A percentile compares a stretch with the other conserved stretches of the same genome.
These are phyloP conservation scores for Orchesellides sinensis DNA, from an alignment of 2,888 invertebrate genomes.

Conservation along the genomic window DNA sequence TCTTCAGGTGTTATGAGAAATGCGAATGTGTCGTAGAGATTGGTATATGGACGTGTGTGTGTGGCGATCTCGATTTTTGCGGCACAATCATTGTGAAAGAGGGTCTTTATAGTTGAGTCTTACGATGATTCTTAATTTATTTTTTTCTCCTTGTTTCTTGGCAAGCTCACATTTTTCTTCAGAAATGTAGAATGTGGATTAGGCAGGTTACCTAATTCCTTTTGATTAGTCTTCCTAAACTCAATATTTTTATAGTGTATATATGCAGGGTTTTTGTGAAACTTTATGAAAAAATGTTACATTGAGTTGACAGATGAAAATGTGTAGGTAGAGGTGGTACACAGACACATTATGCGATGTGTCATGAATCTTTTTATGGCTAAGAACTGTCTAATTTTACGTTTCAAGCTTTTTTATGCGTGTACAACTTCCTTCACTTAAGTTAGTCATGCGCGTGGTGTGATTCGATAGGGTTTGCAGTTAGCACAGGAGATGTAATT, in stretches of 20 bases:
- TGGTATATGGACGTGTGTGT: background rate
- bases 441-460: conserved; percentile 39
- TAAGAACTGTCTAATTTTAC: conserved; percentile 38
- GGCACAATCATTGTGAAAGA: too few relatives aligned
- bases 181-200: background rate
- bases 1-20: too few relatives aligned
- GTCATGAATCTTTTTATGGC: conserved; percentile 45
- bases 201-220: conserved; percentile 1
- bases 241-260: too few relatives aligned
- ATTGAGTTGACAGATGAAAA: too few relatives aligned
- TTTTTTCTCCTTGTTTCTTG: background rate
- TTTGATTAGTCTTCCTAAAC: conserved; percentile 40
- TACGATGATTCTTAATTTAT: too few relatives aligned
- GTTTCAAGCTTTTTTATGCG: conserved; percentile 38
- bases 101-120: too few relatives aligned
- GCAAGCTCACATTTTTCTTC: background rate
- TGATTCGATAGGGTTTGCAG: conserved; percentile 10
- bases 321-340: background rate
- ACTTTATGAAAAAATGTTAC: background rate
- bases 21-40: background rate
- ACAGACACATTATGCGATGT: background rate
- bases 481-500: background rate
- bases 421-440: conserved; percentile 42
- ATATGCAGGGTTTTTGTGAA: background rate
- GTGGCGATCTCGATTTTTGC: background rate